These are phyloP conservation scores for Holocentrus rufus DNA, from an alignment of 2,797 vertebrate species.

Conservation along the genomic window DNA sequence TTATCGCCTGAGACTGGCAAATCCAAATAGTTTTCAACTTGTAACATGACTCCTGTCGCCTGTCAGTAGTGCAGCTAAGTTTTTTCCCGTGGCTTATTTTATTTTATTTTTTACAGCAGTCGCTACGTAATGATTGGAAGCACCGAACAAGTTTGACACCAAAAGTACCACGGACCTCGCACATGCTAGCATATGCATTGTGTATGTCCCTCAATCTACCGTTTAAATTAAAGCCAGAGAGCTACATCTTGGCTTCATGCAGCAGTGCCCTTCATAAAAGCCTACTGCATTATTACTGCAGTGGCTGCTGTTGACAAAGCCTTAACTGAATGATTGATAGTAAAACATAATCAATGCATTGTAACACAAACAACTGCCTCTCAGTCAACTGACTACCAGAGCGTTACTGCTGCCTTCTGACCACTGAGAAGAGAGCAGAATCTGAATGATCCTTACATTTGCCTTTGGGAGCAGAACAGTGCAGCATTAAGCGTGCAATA, in stretches of 20 bases:
- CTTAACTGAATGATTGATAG: background rate
- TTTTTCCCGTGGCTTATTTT: background rate
- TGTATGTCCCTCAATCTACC: too few relatives aligned
- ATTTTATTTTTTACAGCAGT: background rate
- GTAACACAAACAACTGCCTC: background rate
- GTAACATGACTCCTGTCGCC: background rate
- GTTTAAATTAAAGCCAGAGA: too few relatives aligned
- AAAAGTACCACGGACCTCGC: too few relatives aligned
- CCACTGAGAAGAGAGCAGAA: constrained; percentile 5
- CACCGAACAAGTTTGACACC: too few relatives aligned
- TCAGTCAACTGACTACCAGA: constrained; percentile 5
- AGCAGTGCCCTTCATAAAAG: background rate
- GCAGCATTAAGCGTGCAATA: background rate
- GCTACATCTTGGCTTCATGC: too few relatives aligned
- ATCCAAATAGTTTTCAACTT: background rate
- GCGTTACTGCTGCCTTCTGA: background rate
- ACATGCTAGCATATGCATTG: too few relatives aligned
- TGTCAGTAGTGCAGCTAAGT: background rate
- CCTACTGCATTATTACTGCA: too few relatives aligned
- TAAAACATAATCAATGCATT: constrained; percentile 4
- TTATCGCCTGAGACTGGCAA: background rate
- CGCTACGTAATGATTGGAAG: background rate
- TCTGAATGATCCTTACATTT: background rate
- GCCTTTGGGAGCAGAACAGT: background rate
- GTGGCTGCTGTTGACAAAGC: background rate